Evolutionary conservation across 2,888 invertebrate species (phyloP).

Genomic region (Clanis bilineata): DNA sequence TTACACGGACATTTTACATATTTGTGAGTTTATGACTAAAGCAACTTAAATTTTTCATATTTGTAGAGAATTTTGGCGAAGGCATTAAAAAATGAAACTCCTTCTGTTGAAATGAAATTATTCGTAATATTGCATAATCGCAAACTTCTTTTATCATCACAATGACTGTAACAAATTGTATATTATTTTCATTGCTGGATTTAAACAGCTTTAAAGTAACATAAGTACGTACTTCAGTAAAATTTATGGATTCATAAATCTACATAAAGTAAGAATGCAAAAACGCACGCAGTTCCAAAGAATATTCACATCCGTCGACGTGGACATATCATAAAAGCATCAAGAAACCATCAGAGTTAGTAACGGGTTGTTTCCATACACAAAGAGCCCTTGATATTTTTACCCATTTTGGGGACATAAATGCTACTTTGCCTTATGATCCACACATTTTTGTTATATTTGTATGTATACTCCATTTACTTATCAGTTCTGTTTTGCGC

Average conservation of each 20-base stretch:
- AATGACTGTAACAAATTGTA: too few relatives aligned
- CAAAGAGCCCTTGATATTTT: conserved; percentile 51
- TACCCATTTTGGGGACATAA: conserved; percentile 43
- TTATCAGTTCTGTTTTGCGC: background rate
- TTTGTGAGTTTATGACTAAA: too few relatives aligned
- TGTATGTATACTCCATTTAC: background rate
- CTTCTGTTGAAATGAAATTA: too few relatives aligned
- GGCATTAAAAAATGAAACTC: too few relatives aligned
- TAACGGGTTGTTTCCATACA: conserved; percentile 59
- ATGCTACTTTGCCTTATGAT: conserved; percentile 25
- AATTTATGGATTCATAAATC: background rate
- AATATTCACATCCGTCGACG: conserved; percentile 57
- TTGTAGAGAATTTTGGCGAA: too few relatives aligned
- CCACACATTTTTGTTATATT: background rate
- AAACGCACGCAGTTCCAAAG: conserved; percentile 23
- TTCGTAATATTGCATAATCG: too few relatives aligned
- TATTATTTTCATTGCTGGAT: too few relatives aligned
- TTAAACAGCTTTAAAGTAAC: too few relatives aligned
- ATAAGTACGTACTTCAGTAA: too few relatives aligned
- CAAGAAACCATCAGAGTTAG: conserved; percentile 75
- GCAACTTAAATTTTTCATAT: too few relatives aligned
- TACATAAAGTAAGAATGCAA: background rate
- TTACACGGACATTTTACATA: too few relatives aligned
- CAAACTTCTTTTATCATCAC: too few relatives aligned
- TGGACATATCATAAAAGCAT: conserved; percentile 77